A percentile compares a stretch with the other conserved stretches of the same genome.
Evolutionary conservation across 2,113 vertebrate genomes (phyloP).

Genomic region (Apodemus speciosus): DNA sequence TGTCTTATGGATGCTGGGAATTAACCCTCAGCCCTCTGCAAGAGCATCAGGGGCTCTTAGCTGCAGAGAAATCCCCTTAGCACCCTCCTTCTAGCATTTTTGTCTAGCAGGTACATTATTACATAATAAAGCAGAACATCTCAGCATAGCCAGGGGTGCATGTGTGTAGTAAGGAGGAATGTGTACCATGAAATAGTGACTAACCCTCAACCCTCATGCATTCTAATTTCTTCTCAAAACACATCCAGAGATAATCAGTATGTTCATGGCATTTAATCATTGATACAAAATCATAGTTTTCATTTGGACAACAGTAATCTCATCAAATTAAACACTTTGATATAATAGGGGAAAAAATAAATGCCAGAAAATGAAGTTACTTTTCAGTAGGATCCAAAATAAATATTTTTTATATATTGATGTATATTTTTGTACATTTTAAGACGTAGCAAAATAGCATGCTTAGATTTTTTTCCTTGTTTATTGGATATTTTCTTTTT

Average conservation of each 20-base stretch:
- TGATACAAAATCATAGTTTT: slow-evolving; percentile 22
- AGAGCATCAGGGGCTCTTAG: not conserved
- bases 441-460: too few relatives aligned
- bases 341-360: not conserved
- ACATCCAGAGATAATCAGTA: not conserved
- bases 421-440: too few relatives aligned
- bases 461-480: too few relatives aligned
- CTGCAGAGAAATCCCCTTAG: not conserved
- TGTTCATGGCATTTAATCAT: not conserved
- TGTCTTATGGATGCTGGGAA: not conserved
- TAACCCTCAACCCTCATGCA: not conserved
- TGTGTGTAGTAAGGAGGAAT: not conserved
- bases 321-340: not conserved
- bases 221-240: slow-evolving; percentile 24
- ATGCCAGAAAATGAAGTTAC: not conserved
- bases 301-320: not conserved
- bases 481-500: too few relatives aligned
- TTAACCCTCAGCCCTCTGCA: not conserved
- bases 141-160: not conserved
- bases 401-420: not conserved
- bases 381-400: not conserved
- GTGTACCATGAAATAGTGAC: not conserved
- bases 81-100: not conserved
- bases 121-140: not conserved
- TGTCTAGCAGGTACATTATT: not conserved